A percentile compares a stretch with the other conserved stretches of the same genome.
Conservation (phyloP, 2,113 vertebrate genomes). For the Copsychus sechellarum region DNA sequence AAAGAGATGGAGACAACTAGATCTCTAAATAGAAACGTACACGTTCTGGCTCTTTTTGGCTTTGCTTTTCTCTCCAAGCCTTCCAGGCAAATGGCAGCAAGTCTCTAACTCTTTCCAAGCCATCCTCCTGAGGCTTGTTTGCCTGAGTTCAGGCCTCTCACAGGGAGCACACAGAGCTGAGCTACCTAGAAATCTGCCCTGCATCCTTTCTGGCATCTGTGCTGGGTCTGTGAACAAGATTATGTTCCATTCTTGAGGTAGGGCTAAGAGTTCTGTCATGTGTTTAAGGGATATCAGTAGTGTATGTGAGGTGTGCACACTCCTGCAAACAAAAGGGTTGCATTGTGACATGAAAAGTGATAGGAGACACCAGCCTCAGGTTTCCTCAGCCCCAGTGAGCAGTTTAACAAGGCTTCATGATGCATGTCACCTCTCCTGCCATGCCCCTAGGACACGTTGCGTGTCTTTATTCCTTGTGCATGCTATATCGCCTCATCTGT, state of each 20-base stretch:
- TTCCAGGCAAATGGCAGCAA: slow-evolving; percentile 65
- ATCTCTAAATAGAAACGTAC: slow-evolving; percentile 26
- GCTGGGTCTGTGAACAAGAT: background rate
- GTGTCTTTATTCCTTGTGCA: slow-evolving; percentile 34
- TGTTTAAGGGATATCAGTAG: slow-evolving; percentile 35
- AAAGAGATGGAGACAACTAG: background rate
- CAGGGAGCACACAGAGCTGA: background rate
- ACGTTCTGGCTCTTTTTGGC: background rate
- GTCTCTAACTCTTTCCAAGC: slow-evolving; percentile 19
- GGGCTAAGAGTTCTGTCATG: background rate
- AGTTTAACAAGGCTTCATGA: slow-evolving; percentile 52
- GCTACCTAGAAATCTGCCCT: slow-evolving; percentile 44
- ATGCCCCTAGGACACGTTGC: background rate
- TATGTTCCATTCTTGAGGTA: slow-evolving; percentile 16
- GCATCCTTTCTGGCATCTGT: background rate
- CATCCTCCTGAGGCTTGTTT: slow-evolving; percentile 18
- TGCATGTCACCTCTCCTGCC: slow-evolving; percentile 54
- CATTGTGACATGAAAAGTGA: slow-evolving; percentile 32
- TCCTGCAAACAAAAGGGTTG: slow-evolving; percentile 4
- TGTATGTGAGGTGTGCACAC: background rate
- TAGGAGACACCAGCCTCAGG: slow-evolving; percentile 32
- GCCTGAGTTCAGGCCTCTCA: background rate
- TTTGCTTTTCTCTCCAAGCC: slow-evolving; percentile 49
- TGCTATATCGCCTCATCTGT: slow-evolving; percentile 7
- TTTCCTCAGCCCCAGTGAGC: slow-evolving; percentile 51